Evolutionary conservation across 2,797 vertebrate genomes (phyloP).

Genomic region (Lerista edwardsae): DNA sequence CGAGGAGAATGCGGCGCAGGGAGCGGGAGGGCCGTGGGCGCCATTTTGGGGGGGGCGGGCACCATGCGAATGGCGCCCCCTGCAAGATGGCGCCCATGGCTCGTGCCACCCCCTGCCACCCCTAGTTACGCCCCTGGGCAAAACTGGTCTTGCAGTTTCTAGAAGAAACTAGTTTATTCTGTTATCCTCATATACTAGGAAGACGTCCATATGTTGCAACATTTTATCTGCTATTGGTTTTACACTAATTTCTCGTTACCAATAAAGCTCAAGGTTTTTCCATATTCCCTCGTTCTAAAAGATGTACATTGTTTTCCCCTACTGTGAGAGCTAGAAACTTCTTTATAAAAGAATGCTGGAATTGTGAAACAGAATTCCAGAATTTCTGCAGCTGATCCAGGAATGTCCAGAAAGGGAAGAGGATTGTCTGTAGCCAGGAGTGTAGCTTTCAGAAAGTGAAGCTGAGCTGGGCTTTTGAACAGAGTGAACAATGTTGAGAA

Average conservation of each 20-base stretch:
- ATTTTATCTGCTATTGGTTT: conserved; percentile 24
- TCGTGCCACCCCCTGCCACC: too few species aligned
- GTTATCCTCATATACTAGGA: background rate
- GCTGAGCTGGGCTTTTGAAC: too few species aligned
- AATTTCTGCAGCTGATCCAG: background rate
- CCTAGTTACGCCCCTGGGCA: too few species aligned
- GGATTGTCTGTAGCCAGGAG: background rate
- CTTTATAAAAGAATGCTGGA: background rate
- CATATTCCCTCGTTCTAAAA: background rate
- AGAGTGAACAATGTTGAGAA: too few species aligned
- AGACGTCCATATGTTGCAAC: background rate
- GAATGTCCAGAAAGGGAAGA: background rate
- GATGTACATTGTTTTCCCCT: background rate
- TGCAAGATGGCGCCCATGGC: too few species aligned
- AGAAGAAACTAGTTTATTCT: background rate
- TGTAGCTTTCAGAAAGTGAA: background rate
- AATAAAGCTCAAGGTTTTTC: background rate
- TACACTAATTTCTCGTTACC: background rate
- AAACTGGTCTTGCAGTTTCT: conserved; percentile 2
- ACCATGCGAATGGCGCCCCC: too few species aligned
- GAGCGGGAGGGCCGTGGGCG: too few species aligned
- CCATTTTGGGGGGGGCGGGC: too few species aligned
- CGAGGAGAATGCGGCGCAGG: too few species aligned
- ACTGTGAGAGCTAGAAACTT: background rate
- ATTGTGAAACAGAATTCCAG: background rate